Base-by-base conservation (phyloP, 2,113 vertebrate genomes). In the Perca fluviatilis region DNA sequence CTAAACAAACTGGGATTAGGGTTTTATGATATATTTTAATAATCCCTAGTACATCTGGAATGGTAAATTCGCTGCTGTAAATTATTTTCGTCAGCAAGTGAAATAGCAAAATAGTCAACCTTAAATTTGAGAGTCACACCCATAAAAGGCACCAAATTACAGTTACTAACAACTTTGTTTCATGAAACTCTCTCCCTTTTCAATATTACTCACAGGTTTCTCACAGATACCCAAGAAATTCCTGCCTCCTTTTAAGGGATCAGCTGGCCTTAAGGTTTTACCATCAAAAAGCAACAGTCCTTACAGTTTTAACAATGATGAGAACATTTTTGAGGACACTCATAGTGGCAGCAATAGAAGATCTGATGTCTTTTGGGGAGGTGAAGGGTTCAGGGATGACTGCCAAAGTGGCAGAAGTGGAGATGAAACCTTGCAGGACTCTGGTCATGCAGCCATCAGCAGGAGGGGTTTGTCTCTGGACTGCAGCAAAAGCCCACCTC, bases 211-310 rank as follows among this genome's bases (percentile, higher is more conserved):
- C 65, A 16, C 91, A 96, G 96, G 77, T 90, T 92, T 85, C 51
- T 90, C 88, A 87, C 94, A 93, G 66, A 93, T 80, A 3, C 40
- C 89, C 73, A 94, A 87, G 76, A 91, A n/a, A 40, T 93, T 94
- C 87, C 79, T 90, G 15, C 89, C 93, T 25, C 88, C 92, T 58
- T 89, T 90, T 75, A 95, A 93, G 78, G 92, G 67, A 82, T 91
- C 69, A 63, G 65, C 54, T 90, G 86, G 27, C 62, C 19, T 66
- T 65, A 19, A 85, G 57, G 81, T 87, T 74, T 72, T 82, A 79
- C 82, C 88, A 84, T 76, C 74, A 69, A 67, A 87, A 67, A 60
- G 82, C 75, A 67, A 72, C 70, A 82, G 54, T 83, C 91, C 27
- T 49, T 74, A 65, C 49, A 91, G 91, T 92, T 84, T 67, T 54